phyloP scores from a whole-genome alignment of 2,797 vertebrate genomes.

The Phrynocephalus vlangalii region DNA sequence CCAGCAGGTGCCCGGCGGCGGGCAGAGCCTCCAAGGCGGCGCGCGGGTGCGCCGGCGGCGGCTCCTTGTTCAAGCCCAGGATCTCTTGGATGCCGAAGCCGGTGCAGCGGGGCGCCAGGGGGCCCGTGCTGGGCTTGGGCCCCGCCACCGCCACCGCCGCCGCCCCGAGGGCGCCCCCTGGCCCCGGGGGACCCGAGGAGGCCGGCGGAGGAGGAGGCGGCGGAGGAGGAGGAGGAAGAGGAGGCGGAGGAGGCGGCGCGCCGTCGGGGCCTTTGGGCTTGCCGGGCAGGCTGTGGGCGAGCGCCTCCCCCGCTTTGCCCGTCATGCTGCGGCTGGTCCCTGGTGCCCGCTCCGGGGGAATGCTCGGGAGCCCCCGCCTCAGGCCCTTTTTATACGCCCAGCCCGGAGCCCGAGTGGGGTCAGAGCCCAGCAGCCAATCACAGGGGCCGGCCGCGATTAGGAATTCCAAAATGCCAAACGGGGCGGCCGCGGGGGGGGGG shows the following conservation, averaged over 20 bases:
- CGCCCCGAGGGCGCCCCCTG: conserved; percentile 69
- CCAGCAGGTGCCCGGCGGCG: conserved; percentile 87
- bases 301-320: conserved; percentile 89
- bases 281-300: conserved; percentile 84
- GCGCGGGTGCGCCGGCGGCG: conserved; percentile 83
- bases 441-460: conserved; percentile 85
- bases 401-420: conserved; percentile 91
- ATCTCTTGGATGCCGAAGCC: conserved; percentile 99
- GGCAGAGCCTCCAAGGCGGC: conserved; percentile 85
- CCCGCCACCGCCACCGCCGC: conserved; percentile 58
- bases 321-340: conserved; percentile 91
- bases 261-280: conserved; percentile 81
- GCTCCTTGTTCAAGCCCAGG: conserved; percentile 95
- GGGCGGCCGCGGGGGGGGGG: conserved; percentile 28
- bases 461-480: conserved; percentile 85
- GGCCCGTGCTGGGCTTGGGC: conserved; percentile 75
- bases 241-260: background rate
- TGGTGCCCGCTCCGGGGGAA: conserved; percentile 88
- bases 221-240: background rate
- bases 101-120: conserved; percentile 88
- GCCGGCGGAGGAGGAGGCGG: background rate
- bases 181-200: conserved; percentile 41
- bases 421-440: conserved; percentile 94
- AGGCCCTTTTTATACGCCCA: conserved; percentile 98
- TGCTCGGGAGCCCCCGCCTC: conserved; percentile 89